Evolutionary conservation across 2,797 vertebrate genomes (phyloP).

Genomic region (Coregonus ussuriensis): DNA sequence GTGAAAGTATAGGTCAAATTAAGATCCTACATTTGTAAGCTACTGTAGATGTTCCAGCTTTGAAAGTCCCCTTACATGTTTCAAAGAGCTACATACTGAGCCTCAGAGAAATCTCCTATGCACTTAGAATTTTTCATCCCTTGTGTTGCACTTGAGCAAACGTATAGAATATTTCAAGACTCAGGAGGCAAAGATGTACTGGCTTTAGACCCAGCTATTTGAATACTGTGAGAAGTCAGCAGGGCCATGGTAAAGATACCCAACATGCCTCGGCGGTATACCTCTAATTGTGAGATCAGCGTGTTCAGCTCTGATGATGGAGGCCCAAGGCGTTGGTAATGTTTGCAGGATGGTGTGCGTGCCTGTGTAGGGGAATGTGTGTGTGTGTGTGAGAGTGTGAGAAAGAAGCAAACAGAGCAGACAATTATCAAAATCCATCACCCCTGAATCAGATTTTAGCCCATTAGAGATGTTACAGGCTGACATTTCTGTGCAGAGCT

Average conservation of each 20-base stretch:
- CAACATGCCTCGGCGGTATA: constrained; percentile 14
- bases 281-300: constrained; percentile 35
- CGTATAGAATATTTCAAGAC: background rate
- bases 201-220: background rate
- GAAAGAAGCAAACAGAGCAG: constrained; percentile 50
- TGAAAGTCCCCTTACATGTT: background rate
- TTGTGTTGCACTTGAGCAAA: background rate
- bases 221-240: background rate
- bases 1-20: too few relatives aligned
- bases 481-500: constrained; percentile 51
- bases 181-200: background rate
- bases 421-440: constrained; percentile 50
- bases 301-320: constrained; percentile 16
- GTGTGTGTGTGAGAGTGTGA: constrained; percentile 20
- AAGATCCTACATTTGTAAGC: background rate
- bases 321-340: constrained; percentile 23
- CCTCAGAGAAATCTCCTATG: background rate
- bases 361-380: background rate
- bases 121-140: background rate
- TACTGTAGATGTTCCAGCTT: background rate
- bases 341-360: constrained; percentile 24
- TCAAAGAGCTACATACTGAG: background rate
- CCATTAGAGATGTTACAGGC: constrained; percentile 60
- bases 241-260: background rate
- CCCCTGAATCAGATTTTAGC: constrained; percentile 63